Percentiles rank a stretch among this genome's conserved stretches.
Evolutionary conservation across 2,113 vertebrate genomes (phyloP).

Genomic region (Morone chrysops): DNA sequence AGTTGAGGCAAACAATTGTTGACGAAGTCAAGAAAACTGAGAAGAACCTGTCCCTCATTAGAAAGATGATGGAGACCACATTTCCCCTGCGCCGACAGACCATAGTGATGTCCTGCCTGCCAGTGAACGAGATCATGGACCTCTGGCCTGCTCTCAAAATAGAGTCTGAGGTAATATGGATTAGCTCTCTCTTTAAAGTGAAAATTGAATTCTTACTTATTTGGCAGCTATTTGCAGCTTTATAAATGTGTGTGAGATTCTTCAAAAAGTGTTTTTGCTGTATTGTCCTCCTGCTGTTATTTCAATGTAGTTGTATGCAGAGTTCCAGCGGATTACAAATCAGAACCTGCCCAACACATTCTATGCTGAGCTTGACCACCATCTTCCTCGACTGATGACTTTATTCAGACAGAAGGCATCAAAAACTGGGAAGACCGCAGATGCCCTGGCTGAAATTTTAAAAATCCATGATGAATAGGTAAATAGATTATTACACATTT

Average conservation of each 20-base stretch:
- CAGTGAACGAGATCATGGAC: background rate
- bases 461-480: constrained; percentile 37
- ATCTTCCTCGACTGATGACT: constrained; percentile 43
- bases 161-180: background rate
- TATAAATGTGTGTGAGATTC: background rate
- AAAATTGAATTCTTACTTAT: background rate
- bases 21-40: background rate
- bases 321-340: constrained; percentile 27
- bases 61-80: background rate
- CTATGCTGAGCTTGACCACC: constrained; percentile 25
- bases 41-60: background rate
- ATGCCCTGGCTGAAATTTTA: constrained; percentile 12
- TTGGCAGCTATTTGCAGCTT: background rate
- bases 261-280: background rate
- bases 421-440: constrained; percentile 13
- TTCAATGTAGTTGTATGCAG: constrained; percentile 26
- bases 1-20: no score
- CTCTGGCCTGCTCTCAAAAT: background rate
- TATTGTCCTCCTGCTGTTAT: background rate
- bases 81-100: background rate
- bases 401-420: constrained; percentile 20
- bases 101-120: background rate
- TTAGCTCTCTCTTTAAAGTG: background rate
- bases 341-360: constrained; percentile 40
- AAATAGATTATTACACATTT: background rate